Base-by-base conservation (phyloP, 2,888 invertebrate species). In the Cecidostiba fungosa region DNA sequence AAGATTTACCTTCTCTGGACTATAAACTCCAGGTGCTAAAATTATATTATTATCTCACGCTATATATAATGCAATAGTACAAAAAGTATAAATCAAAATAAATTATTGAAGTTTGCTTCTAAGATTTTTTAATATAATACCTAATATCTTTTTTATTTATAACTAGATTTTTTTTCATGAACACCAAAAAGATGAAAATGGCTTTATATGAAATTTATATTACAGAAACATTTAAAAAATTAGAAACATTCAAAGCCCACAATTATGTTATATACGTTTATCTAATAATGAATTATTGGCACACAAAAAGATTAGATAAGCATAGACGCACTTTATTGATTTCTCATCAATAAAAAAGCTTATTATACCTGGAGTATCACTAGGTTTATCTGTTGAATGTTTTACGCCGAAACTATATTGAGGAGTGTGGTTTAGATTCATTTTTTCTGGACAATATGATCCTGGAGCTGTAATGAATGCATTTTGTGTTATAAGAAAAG, bases 381-480 rank as follows among this genome's bases (percentile, higher is more conserved):
- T 66, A 77, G 94, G 93, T 89, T 95, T 95, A 86, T 95, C 95
- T 77, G 93, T 91, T 90, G 94, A 94, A 72, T 95, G 95, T 93
- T 95, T 96, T 86, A 95, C 94, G 29, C 96, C 96, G 91, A 97
- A 95, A 4, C 96, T 96, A 90, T 95, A 96, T 89, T 95, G 96
- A 84, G 95, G 94, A 74, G 95, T 94, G 88, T 94, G 94, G 88
- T 95, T 95, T 80, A 95, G 94, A 82, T 95, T 95, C 36, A 95
- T 93, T 89, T 94, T 95, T 89, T 96, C 96, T 3, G 91, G 91
- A 84, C 86, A 88, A 82, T 91, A 90, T 36, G 89, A 88, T 36
- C 89, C 90, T 72, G 89, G 91, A 69, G 91, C 89, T 89, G 81
- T 26, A 66, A 69, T 47, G 6, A 4, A 23, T 32, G n/a, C 29